These are phyloP conservation scores for Ephydatia muelleri DNA, from an alignment of 37 sponge, comb jelly and placozoan species.

Conservation along the genomic window DNA sequence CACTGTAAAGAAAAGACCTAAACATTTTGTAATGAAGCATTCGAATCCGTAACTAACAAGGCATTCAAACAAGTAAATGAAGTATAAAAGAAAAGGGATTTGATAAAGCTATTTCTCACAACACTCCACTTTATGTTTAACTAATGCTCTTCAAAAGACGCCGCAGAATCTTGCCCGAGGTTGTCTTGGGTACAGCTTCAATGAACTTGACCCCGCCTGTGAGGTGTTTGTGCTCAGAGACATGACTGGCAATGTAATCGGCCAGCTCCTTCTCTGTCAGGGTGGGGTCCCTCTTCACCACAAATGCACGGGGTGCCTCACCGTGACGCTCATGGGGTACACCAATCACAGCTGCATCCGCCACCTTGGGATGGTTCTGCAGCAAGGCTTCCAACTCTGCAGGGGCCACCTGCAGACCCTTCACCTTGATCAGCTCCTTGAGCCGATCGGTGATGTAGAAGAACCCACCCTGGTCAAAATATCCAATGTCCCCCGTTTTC, in stretches of 20 bases:
- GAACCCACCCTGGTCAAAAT: constrained; percentile 74
- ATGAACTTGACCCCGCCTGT: constrained; percentile 78
- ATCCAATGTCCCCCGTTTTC: constrained; percentile 84
- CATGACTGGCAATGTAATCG: constrained; percentile 50
- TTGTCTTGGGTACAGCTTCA: constrained; percentile 80
- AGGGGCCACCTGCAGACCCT: constrained; percentile 92
- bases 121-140: not conserved
- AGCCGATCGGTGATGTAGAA: constrained; percentile 90
- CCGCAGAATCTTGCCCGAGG: constrained; percentile 86
- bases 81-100: too few relatives aligned
- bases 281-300: constrained; percentile 60
- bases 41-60: too few relatives aligned
- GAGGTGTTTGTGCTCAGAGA: constrained; percentile 76
- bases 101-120: not conserved
- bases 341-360: constrained; percentile 88
- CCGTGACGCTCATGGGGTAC: constrained; percentile 81
- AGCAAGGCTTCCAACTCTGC: constrained; percentile 89
- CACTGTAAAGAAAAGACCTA: too few relatives aligned
- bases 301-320: constrained; percentile 89
- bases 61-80: not conserved
- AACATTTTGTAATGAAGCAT: too few relatives aligned
- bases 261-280: constrained; percentile 64
- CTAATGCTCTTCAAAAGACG: constrained; percentile 35
- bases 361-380: constrained; percentile 70
- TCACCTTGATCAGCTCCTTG: constrained; percentile 94